Base-by-base conservation (phyloP, 2,113 vertebrate genomes). In the Monopterus albus region DNA sequence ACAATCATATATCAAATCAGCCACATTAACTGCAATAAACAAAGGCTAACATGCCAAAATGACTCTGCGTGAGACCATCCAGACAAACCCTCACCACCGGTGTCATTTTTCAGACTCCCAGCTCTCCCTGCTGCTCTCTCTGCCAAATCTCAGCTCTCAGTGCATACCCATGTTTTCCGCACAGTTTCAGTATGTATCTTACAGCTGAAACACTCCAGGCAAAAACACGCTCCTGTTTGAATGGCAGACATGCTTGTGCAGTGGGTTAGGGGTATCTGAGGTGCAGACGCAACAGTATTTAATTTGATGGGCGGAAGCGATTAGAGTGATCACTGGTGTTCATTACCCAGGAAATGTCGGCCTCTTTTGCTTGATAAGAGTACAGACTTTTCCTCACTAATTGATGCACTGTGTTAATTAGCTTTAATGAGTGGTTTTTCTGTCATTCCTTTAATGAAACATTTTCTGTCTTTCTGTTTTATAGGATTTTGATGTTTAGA, bases 301-400 rank as follows among this genome's bases (percentile, higher is more conserved):
- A 69, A 89, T 90, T 86, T 89, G 84, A 88, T 71, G 33, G 51
- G 73, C 75, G 68, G 84, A 91, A 86, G 68, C 36, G 25, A 78
- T 91, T 87, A 82, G 49, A 52, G 53, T 42, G 71, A 89, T 79
- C 72, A 46, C 56, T 79, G 78, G 39, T 42, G 45, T 39, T 88
- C 75, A 83, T 88, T 89, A 87, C 49, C 7, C 56, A 69, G 74
- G 83, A 85, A 81, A 87, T 78, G 78, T 84, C 51, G 2, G 61
- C 47, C 55, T 68, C 25, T 36, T 7, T 68, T 40, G 53, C 72
- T 68, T n/a, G n/a, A n/a, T n/a, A n/a, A n/a, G n/a, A n/a, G n/a
- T n/a, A n/a, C 7, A 57, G 36, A 13, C 23, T 45, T 36, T 55
- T 36, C 7, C 58, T 35, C 23, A 15, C 11, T 68, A 43, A 69